These are phyloP conservation scores for Bos javanicus DNA, from an alignment of 2,113 vertebrate species.

Conservation along the genomic window DNA sequence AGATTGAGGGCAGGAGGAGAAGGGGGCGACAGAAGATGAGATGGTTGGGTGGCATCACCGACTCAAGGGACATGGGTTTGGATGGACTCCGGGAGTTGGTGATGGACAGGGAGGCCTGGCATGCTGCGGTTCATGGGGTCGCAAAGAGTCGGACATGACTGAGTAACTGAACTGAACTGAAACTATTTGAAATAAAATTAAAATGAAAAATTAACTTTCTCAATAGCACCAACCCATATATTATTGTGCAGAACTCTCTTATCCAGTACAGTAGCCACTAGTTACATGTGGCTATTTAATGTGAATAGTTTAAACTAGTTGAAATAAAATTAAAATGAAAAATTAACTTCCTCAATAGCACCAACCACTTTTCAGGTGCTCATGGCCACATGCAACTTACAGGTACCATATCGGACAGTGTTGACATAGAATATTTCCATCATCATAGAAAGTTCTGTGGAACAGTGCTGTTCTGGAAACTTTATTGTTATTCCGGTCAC, in stretches of 20 bases:
- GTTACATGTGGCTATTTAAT: background rate
- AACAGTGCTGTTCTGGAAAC: background rate
- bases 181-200: background rate
- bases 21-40: no score
- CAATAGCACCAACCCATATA: background rate
- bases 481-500: background rate
- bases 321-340: background rate
- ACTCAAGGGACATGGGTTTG: no score
- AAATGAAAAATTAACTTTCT: background rate
- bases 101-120: no score
- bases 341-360: background rate
- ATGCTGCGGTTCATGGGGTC: rapidly evolving
- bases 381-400: background rate
- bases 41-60: no score
- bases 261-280: background rate
- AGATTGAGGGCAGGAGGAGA: no score
- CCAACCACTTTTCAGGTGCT: background rate
- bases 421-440: background rate
- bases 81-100: no score
- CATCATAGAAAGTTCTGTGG: background rate
- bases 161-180: background rate
- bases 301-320: background rate
- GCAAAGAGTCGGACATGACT: background rate
- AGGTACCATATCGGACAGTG: no score
- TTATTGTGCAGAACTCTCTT: background rate